phyloP scores from a whole-genome alignment of 30 jellyfish, hydroid and myxozoan genomes.

The Turritopsis dohrnii region DNA sequence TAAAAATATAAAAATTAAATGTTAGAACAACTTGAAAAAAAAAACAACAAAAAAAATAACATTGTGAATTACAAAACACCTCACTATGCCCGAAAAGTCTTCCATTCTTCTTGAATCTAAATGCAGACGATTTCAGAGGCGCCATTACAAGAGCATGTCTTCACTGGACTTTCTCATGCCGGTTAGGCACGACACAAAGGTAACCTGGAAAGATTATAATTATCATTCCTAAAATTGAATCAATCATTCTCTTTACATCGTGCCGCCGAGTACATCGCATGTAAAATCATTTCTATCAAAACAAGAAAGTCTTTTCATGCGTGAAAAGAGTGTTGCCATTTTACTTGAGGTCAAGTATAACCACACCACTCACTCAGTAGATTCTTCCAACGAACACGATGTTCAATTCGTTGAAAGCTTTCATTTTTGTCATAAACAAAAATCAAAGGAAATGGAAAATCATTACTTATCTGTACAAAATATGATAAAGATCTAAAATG shows the following conservation, averaged over 20 bases:
- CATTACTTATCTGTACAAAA: background rate
- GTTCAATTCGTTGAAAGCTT: too few species aligned
- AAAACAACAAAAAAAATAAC: too few species aligned
- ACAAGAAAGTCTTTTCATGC: background rate
- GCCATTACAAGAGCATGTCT: too few species aligned
- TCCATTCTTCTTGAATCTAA: too few species aligned
- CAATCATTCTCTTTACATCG: background rate
- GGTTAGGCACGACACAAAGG: too few species aligned
- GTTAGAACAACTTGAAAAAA: background rate
- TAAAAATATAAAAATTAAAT: too few species aligned
- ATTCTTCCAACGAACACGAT: too few species aligned
- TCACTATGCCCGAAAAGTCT: too few species aligned
- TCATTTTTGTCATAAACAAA: background rate
- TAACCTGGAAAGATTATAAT: background rate
- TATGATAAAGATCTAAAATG: background rate
- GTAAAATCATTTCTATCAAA: background rate
- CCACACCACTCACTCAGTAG: background rate
- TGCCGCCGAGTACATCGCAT: background rate
- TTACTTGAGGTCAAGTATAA: background rate
- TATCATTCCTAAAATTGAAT: background rate
- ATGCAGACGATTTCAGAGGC: too few species aligned
- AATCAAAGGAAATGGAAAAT: background rate
- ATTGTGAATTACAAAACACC: background rate
- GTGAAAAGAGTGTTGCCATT: background rate
- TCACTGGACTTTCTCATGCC: too few species aligned